Base-by-base conservation (phyloP, 1,140 invertebrate species). In the Magallana angulata region DNA sequence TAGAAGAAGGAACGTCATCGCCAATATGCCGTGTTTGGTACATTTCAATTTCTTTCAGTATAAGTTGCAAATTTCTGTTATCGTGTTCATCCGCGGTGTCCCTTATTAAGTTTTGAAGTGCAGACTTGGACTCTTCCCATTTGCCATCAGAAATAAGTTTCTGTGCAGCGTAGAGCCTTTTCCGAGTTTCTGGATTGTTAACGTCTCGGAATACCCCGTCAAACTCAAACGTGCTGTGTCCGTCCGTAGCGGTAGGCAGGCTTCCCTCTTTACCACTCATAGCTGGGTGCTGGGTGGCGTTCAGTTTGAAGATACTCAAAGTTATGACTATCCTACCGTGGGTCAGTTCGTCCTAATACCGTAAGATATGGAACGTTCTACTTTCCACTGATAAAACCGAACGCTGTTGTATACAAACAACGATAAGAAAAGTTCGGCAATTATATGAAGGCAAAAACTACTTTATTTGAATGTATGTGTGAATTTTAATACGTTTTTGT, bases 131-230 rank as follows among this genome's bases (percentile, higher is more conserved):
- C n/a, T 89, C 81, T 57, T 85, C 18, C 89, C 89, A 91, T 36
- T 92, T 86, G 18, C 81, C 84, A 30, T 89, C 89, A 56, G 88
- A 85, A 56, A 92, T 85, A 7, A 87, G 68, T 48, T 82, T 84
- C 18, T 90, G 90, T 1, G 90, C 88, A 14, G 90, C 83, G 57
- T 91, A 89, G 14, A 92, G 82, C 60, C 87, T 85, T 1, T 89
- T 87, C 12, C 90, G 82, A 1, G 88, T 89, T 18, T 82, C 57
- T 12, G 88, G 88, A 14, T 83, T 82, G 83, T 90, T 91, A 12
- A 91, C 91, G 68, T 91, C 91, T 58, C 91, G 89, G 82, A 92
- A 92, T 16, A 92, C 85, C 0, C 91, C 91, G 68, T 91, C 90
- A 83, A 92, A 92, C 56, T 90, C 80, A 76, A 90, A 90, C 9